These are phyloP conservation scores for Syndactyla subalaris DNA, from an alignment of 2,797 vertebrate genomes.

Conservation along the genomic window DNA sequence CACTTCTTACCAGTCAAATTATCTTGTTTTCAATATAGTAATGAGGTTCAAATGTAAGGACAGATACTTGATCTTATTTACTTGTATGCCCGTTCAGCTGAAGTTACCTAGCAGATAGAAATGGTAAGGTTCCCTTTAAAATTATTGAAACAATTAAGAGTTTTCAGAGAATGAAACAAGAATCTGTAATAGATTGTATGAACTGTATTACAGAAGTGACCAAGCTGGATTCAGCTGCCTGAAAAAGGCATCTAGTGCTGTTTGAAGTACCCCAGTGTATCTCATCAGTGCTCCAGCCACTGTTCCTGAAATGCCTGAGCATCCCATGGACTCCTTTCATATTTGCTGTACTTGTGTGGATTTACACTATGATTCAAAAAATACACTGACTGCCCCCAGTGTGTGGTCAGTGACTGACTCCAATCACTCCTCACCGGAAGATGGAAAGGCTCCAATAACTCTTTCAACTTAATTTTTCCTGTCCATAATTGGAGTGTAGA, in stretches of 20 bases:
- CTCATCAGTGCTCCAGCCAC: background rate
- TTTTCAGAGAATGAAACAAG: background rate
- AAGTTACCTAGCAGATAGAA: background rate
- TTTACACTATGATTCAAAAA: background rate
- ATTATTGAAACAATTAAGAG: background rate
- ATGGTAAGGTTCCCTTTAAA: background rate
- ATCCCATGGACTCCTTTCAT: background rate
- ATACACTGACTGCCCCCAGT: background rate
- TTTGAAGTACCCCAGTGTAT: background rate
- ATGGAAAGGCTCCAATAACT: background rate
- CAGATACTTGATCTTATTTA: background rate
- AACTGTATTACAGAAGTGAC: background rate
- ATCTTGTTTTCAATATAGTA: background rate
- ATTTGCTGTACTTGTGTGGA: background rate
- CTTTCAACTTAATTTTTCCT: background rate
- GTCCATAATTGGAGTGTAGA: background rate
- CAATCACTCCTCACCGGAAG: background rate
- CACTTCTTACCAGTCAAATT: background rate
- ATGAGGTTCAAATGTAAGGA: background rate
- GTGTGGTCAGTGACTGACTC: background rate
- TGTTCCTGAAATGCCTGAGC: background rate
- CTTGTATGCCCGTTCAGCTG: background rate
- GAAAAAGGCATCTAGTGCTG: background rate
- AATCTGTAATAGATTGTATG: background rate
- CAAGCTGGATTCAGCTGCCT: background rate